These are phyloP conservation scores for Teinopalpus imperialis DNA, from an alignment of 2,888 invertebrate genomes.

Conservation along the genomic window DNA sequence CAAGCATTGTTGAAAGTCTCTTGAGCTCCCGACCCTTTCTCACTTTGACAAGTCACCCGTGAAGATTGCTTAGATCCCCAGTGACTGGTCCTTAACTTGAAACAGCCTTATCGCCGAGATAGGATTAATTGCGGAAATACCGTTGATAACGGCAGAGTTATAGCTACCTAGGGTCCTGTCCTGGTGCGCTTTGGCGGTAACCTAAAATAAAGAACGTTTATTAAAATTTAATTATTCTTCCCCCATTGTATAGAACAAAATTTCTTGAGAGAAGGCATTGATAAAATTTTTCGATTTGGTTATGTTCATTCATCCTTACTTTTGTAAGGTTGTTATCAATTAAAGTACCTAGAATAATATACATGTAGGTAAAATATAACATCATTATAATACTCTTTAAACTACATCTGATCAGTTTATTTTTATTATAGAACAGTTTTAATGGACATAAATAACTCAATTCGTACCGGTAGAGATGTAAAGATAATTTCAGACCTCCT, in stretches of 20 bases:
- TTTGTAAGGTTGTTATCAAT: too few relatives aligned
- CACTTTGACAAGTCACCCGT: constrained; percentile 81
- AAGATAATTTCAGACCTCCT: background rate
- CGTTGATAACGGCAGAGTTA: constrained; percentile 71
- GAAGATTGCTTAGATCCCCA: constrained; percentile 80
- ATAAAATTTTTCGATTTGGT: too few relatives aligned
- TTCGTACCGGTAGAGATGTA: too few relatives aligned
- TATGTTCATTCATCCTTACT: too few relatives aligned
- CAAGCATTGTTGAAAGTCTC: constrained; percentile 82
- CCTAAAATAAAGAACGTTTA: constrained; percentile 31
- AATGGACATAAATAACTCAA: background rate
- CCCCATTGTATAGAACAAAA: constrained; percentile 18
- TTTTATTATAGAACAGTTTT: too few relatives aligned
- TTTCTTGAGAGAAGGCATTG: too few relatives aligned
- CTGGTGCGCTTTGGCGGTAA: constrained; percentile 38
- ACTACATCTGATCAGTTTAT: too few relatives aligned
- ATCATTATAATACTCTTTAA: too few relatives aligned
- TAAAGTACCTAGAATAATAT: too few relatives aligned
- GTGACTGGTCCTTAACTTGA: constrained; percentile 75
- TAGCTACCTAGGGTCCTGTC: constrained; percentile 57
- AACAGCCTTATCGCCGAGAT: constrained; percentile 75
- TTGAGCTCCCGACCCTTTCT: constrained; percentile 77
- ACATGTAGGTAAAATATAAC: too few relatives aligned
- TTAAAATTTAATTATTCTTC: constrained; percentile 23
- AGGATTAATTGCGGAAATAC: constrained; percentile 80